Evolutionary conservation across 2,888 invertebrate species (phyloP).

Genomic region (Trimorus sp.): DNA sequence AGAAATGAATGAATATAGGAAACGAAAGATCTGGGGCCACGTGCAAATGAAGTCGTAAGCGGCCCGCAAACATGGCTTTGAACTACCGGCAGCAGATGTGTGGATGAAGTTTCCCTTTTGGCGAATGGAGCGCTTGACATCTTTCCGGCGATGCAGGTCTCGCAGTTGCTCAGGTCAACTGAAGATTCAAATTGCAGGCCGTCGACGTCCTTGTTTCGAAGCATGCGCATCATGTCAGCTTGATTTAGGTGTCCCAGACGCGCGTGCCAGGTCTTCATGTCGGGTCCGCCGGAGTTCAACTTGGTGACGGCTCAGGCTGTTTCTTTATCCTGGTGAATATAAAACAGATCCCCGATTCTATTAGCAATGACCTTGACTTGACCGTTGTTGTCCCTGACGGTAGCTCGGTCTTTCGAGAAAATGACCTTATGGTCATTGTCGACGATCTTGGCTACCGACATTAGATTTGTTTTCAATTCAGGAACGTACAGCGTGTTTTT

Average conservation of each 20-base stretch:
- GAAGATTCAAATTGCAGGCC: background rate
- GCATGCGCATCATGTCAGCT: background rate
- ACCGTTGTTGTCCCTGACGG: constrained; percentile 37
- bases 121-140: constrained; percentile 28
- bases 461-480: constrained; percentile 58
- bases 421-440: constrained; percentile 46
- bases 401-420: constrained; percentile 39
- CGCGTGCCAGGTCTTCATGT: background rate
- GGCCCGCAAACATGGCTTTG: constrained; percentile 14
- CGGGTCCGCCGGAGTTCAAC: background rate
- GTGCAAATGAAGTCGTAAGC: constrained; percentile 36
- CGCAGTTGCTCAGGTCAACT: background rate
- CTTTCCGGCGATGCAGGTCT: constrained; percentile 24
- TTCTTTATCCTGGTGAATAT: background rate
- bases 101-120: background rate
- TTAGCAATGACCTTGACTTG: constrained; percentile 35
- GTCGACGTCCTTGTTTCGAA: background rate
- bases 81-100: constrained; percentile 18
- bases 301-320: no score
- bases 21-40: constrained; percentile 59
- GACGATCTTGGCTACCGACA: constrained; percentile 65
- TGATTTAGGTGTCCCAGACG: background rate
- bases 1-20: constrained; percentile 1
- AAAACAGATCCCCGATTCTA: constrained; percentile 8
- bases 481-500: constrained; percentile 63